A percentile compares a stretch with the other conserved stretches of the same genome.
Evolutionary conservation across 1,140 invertebrate species (phyloP).

Genomic region (Drosophila repletoides): DNA sequence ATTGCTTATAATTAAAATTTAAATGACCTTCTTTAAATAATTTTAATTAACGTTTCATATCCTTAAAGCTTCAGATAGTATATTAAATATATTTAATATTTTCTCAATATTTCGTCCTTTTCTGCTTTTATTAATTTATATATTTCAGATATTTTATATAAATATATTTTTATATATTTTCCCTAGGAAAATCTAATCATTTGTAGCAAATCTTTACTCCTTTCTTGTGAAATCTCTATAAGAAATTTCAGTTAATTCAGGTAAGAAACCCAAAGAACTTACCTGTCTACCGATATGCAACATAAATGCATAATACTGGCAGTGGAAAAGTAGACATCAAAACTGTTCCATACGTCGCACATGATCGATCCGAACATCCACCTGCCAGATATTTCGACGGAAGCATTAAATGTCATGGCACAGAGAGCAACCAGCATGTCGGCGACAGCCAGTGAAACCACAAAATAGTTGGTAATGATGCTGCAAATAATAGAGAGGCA

Average conservation of each 20-base stretch:
- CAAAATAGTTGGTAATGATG: constrained; percentile 97
- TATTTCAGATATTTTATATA: no score
- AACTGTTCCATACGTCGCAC: constrained; percentile 97
- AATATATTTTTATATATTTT: no score
- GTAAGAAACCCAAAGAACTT: constrained; percentile 11
- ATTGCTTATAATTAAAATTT: no score
- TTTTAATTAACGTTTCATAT: no score
- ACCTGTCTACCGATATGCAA: constrained; percentile 92
- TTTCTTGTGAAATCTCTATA: background rate
- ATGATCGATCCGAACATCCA: constrained; percentile 96
- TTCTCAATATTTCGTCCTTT: no score
- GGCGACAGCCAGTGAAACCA: constrained; percentile 94
- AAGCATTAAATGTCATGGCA: constrained; percentile 97
- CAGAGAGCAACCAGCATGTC: constrained; percentile 96
- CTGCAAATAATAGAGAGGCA: constrained; percentile 28
- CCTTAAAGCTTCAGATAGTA: no score
- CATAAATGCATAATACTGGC: constrained; percentile 94
- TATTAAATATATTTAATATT: no score
- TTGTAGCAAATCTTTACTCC: no score
- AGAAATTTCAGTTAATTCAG: background rate
- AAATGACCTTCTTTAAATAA: no score
- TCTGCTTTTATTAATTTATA: no score
- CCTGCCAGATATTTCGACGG: constrained; percentile 89
- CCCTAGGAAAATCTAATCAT: no score
- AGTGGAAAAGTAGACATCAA: constrained; percentile 97